Percentiles rank a stretch among this genome's conserved stretches.
Evolutionary conservation across 2,113 vertebrate genomes (phyloP).

Genomic region (Fukomys damarensis): DNA sequence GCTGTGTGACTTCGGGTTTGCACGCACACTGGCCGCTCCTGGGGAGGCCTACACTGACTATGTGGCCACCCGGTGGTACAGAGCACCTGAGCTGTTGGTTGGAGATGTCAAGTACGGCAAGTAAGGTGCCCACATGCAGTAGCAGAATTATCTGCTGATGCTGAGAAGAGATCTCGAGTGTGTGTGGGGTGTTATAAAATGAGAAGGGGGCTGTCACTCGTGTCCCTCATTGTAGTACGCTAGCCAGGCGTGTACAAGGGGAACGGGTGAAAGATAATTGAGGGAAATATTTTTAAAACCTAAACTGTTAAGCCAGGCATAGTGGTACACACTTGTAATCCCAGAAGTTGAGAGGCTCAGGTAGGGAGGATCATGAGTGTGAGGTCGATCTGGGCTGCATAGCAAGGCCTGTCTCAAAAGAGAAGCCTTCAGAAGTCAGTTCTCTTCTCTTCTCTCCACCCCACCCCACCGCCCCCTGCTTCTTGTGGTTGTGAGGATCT

Average conservation of each 20-base stretch:
- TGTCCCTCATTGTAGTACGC: not conserved
- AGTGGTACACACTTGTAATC: not conserved
- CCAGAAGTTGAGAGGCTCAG: not conserved
- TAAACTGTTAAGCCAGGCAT: not conserved
- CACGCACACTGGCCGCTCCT: constrained; percentile 87
- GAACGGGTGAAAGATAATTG: not conserved
- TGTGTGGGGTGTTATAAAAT: not conserved
- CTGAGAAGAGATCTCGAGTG: not conserved
- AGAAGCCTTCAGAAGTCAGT: not conserved
- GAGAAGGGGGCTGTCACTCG: not conserved
- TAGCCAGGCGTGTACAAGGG: not conserved
- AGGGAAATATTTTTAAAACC: not conserved
- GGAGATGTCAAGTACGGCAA: constrained; percentile 94
- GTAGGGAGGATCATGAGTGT: not conserved
- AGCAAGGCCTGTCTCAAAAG: not conserved
- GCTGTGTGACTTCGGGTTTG: constrained; percentile 96
- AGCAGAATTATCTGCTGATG: not conserved
- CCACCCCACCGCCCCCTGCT: too few relatives aligned
- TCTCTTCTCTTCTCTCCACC: not conserved
- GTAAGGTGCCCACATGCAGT: constrained; percentile 81
- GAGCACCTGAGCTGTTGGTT: constrained; percentile 94
- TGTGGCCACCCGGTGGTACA: constrained; percentile 95
- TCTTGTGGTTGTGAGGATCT: not conserved
- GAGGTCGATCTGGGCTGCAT: not conserved
- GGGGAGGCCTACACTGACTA: constrained; percentile 93